Percentiles rank a stretch among this genome's conserved stretches.
Conservation (phyloP, 1,140 invertebrate genomes). For the Drosophila kohkoa region DNA sequence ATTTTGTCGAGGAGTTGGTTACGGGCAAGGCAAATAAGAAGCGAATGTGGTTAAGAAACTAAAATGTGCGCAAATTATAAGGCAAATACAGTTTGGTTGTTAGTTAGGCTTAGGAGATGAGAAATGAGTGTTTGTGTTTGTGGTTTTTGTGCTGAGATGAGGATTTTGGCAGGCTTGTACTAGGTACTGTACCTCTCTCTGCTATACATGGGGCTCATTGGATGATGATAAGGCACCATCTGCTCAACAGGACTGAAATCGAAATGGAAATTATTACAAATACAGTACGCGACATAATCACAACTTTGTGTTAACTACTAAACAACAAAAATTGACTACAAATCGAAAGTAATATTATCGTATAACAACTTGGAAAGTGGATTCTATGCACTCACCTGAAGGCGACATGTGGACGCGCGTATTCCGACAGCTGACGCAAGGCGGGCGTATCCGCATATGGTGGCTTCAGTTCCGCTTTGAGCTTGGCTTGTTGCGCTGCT, state of each 20-base stretch:
- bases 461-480: conserved; percentile 83
- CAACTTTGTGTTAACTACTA: not conserved
- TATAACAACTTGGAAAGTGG: conserved; percentile 74
- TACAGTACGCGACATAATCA: conserved; percentile 6
- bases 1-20: conserved; percentile 39
- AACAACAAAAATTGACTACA: conserved; percentile 15
- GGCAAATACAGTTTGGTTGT: conserved; percentile 23
- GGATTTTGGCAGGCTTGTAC: conserved; percentile 58
- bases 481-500: conserved; percentile 86
- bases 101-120: conserved; percentile 18
- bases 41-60: conserved; percentile 35
- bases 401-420: conserved; percentile 94
- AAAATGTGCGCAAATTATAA: conserved; percentile 45
- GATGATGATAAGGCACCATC: conserved; percentile 85
- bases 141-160: conserved; percentile 46
- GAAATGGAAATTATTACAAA: conserved; percentile 76
- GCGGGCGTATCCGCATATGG: conserved; percentile 95
- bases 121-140: conserved; percentile 21
- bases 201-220: conserved; percentile 85
- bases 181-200: conserved; percentile 85
- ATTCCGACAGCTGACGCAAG: conserved; percentile 94
- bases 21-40: conserved; percentile 55
- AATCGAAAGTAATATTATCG: conserved; percentile 38
- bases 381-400: conserved; percentile 87
- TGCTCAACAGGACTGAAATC: conserved; percentile 85